Base-by-base conservation (phyloP, 2,113 vertebrate genomes). In the Todiramphus saurophagus region DNA sequence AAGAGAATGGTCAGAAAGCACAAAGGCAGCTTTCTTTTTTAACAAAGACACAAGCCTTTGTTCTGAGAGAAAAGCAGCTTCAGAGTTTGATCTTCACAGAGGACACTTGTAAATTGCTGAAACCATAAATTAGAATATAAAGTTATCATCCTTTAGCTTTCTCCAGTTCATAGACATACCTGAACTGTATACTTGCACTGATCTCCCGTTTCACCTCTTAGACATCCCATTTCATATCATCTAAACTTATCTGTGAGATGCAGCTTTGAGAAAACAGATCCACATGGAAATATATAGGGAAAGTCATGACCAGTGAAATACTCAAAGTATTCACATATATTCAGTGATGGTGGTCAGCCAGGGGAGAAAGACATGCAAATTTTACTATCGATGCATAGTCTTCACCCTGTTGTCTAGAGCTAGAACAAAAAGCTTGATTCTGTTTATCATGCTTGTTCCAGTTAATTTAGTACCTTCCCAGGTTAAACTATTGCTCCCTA, bases 391-490 rank as follows among this genome's bases (percentile, higher is more conserved):
- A 97, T 91, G 56, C 43, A 23, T 20, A 41, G 24, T 51, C 50
- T 51, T 25, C 13, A 51, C 50, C 50, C 50, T 25, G 24, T 69
- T 94, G 95, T 25, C 83, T 82, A 44, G 39, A 96, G 56, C 33
- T 64, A 83, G 81, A 94, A 96, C 30, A 95, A 97, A 97, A 96
- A 73, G 39, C 56, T 85, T 79, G 28, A 90, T 97, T 94, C 78
- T 91, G 28, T 94, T 93, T 95, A 87, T 78, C 55, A n/a, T 75
- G 58, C 75, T 92, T 96, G 72, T 97, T 97, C 78, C 85, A 78
- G 68, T 91, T 96, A 95, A 96, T 97, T 96, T 92, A 95, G 80
- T 87, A 95, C 92, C 84, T 97, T 91, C 79, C 43, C 86, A 76
- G 64, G 63, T 91, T 94, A 89, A 97, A 95, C 73, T 85, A 82